phyloP scores from a whole-genome alignment of 2,797 vertebrate species.

The Platalea minor region DNA sequence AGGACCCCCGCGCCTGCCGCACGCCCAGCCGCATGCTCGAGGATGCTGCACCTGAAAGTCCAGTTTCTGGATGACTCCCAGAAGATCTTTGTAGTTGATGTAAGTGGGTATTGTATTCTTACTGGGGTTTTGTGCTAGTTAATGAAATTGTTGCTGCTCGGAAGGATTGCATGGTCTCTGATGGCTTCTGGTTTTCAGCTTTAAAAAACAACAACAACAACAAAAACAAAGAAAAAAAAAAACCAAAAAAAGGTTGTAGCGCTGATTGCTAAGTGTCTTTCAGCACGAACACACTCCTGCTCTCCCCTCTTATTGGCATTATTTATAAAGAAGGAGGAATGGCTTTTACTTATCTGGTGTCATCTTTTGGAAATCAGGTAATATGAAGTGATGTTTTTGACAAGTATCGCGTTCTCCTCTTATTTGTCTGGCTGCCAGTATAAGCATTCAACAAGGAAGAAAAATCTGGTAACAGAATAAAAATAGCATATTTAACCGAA shows the following conservation, averaged over 20 bases:
- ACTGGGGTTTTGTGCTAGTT: neutral
- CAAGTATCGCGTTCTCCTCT: neutral
- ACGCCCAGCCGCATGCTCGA: slow-evolving; percentile 36
- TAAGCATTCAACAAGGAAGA: neutral
- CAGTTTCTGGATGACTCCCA: slow-evolving; percentile 83
- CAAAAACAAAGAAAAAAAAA: neutral
- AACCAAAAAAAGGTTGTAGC: neutral
- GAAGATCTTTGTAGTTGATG: slow-evolving; percentile 84
- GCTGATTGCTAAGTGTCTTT: slow-evolving; percentile 15
- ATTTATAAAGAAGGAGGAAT: neutral
- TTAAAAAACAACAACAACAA: accelerated
- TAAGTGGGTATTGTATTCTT: slow-evolving; percentile 71
- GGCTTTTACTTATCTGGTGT: neutral
- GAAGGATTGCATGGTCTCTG: neutral
- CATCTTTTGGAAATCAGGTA: neutral
- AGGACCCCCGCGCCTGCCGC: neutral
- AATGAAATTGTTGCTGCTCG: slow-evolving; percentile 18
- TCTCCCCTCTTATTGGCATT: neutral
- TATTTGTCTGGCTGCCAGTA: neutral
- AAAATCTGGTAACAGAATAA: neutral
- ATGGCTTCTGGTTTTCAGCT: neutral
- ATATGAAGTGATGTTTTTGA: neutral
- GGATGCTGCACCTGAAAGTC: slow-evolving; percentile 82
- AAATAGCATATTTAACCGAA: neutral
- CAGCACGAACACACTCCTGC: neutral